Conservation (phyloP, 2,113 vertebrate species). For the Pachycephala philippinensis region DNA sequence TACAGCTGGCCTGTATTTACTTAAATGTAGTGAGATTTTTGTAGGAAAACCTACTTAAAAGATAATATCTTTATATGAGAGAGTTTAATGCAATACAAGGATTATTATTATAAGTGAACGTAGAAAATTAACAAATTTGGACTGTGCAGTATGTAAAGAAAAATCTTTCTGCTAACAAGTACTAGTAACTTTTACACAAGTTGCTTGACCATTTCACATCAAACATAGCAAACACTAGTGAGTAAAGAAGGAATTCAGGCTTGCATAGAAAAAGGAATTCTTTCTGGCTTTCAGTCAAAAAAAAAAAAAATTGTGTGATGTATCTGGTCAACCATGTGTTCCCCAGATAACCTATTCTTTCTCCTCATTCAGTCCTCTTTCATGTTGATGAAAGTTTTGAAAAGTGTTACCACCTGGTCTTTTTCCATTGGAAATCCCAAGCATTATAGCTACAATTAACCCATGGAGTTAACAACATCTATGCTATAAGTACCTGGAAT, state of each 20-base stretch:
- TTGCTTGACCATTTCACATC: background rate
- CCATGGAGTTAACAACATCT: background rate
- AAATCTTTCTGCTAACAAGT: background rate
- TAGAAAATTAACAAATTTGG: background rate
- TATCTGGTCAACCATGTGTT: background rate
- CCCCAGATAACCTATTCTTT: background rate
- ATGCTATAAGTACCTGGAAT: fast-evolving
- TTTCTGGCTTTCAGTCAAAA: background rate
- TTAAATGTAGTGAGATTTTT: background rate
- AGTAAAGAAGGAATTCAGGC: background rate
- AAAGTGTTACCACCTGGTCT: fast-evolving
- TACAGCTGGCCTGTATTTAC: background rate
- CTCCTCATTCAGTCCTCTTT: background rate
- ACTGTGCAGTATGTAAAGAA: background rate
- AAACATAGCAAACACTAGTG: background rate
- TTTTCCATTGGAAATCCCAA: background rate
- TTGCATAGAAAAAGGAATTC: background rate
- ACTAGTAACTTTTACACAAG: background rate
- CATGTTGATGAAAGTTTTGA: background rate
- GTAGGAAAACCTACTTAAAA: background rate
- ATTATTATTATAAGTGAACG: background rate
- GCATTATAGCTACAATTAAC: background rate
- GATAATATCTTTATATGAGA: background rate
- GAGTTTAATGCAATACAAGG: background rate
- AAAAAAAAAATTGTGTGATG: fast-evolving